Evolutionary conservation across 1,140 invertebrate species (phyloP).

Genomic region (Bombus turneri): DNA sequence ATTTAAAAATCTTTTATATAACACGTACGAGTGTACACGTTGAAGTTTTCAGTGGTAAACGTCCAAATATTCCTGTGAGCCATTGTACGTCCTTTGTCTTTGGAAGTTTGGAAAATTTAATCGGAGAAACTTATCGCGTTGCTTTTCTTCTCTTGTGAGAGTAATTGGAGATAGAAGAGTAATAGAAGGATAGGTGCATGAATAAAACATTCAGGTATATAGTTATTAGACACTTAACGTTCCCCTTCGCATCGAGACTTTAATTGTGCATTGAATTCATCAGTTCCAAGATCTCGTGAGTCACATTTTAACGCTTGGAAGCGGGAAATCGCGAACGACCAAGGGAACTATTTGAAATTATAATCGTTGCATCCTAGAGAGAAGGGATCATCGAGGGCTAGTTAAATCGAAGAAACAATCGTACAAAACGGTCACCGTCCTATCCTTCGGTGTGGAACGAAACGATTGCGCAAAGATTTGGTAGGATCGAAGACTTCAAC

Average conservation of each 20-base stretch:
- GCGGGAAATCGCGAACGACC: not conserved
- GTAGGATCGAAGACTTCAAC: too few relatives aligned
- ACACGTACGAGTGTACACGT: too few relatives aligned
- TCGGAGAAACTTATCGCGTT: not conserved
- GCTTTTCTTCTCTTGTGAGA: not conserved
- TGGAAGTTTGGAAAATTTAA: not conserved
- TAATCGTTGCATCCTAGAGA: conserved; percentile 27
- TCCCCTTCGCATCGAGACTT: conserved; percentile 13
- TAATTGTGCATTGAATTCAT: conserved; percentile 49
- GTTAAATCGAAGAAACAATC: conserved; percentile 1
- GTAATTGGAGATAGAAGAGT: not conserved
- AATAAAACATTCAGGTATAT: conserved; percentile 36
- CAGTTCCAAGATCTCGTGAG: conserved; percentile 49
- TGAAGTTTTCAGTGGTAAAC: too few relatives aligned
- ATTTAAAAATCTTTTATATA: too few relatives aligned
- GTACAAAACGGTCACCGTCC: not conserved
- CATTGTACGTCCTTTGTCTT: not conserved
- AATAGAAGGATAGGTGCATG: conserved; percentile 11
- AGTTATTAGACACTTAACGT: conserved; percentile 34
- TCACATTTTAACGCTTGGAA: conserved; percentile 42
- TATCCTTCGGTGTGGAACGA: not conserved
- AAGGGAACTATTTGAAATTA: conserved; percentile 39
- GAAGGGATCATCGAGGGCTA: not conserved
- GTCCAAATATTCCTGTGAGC: not conserved
- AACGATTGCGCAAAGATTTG: not conserved